Evolutionary conservation across 1,140 invertebrate genomes (phyloP).

Genomic region (Platyscapa corneri): DNA sequence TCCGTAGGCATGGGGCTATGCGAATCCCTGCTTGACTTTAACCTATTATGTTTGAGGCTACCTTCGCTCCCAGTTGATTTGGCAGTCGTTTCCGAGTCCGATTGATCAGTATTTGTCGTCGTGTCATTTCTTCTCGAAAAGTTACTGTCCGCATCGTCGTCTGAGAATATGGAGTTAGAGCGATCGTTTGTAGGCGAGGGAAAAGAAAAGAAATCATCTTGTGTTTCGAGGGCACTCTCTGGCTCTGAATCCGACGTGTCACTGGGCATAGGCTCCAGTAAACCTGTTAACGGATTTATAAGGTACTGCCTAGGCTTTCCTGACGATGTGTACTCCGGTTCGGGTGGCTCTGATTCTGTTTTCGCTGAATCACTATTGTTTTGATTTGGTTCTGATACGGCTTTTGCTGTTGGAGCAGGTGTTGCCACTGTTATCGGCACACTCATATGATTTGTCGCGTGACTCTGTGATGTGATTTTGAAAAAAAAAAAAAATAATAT

Average conservation of each 20-base stretch:
- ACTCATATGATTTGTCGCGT: conserved; percentile 13
- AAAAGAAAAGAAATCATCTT: conserved; percentile 76
- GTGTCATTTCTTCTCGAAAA: conserved; percentile 74
- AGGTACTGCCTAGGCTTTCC: conserved; percentile 83
- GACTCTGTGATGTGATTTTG: background rate
- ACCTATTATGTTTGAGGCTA: conserved; percentile 71
- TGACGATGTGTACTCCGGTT: conserved; percentile 72
- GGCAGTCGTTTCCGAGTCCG: conserved; percentile 78
- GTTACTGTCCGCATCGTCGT: conserved; percentile 76
- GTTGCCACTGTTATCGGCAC: background rate
- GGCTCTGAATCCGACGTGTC: conserved; percentile 76
- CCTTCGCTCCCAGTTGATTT: conserved; percentile 76
- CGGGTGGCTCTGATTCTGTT: conserved; percentile 59
- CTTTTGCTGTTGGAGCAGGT: background rate
- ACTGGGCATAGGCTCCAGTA: conserved; percentile 86
- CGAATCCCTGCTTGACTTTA: conserved; percentile 67
- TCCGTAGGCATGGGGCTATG: conserved; percentile 77
- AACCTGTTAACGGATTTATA: conserved; percentile 90
- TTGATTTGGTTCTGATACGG: conserved; percentile 56
- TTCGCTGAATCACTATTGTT: conserved; percentile 51
- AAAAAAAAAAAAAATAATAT: background rate
- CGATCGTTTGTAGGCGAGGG: conserved; percentile 75
- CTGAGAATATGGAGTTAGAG: conserved; percentile 79
- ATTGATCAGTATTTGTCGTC: conserved; percentile 77
- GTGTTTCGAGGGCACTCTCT: conserved; percentile 74